phyloP scores from a whole-genome alignment of 1,140 invertebrate genomes.

The Mylabris phalerata region DNA sequence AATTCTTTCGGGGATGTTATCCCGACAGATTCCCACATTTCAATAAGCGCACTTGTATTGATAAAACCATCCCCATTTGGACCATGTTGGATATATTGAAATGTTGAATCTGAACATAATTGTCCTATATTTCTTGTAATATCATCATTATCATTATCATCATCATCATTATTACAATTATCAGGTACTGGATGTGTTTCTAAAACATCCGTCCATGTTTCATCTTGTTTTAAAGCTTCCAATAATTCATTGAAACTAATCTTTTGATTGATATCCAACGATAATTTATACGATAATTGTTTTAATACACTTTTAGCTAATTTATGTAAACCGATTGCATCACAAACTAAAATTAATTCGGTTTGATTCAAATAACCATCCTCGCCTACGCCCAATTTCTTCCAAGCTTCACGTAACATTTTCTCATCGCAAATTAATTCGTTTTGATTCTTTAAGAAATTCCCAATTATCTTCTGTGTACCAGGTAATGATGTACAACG shows the following conservation, averaged over 20 bases:
- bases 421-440: conserved; percentile 36
- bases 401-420: conserved; percentile 51
- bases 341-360: conserved; percentile 54
- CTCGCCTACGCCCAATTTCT: conserved; percentile 51
- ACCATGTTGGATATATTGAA: conserved; percentile 37
- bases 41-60: conserved; percentile 50
- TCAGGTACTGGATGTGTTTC: conserved; percentile 17
- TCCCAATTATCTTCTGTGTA: conserved; percentile 18
- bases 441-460: conserved; percentile 15
- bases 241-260: conserved; percentile 65
- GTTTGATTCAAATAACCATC: conserved; percentile 53
- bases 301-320: conserved; percentile 54
- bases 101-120: conserved; percentile 32
- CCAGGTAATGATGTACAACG: conserved; percentile 47
- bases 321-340: conserved; percentile 54
- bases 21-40: conserved; percentile 66
- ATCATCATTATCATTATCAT: conserved; percentile 1
- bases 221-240: conserved; percentile 52
- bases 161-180: conserved; percentile 13
- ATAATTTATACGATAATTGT: conserved; percentile 60
- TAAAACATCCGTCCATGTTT: conserved; percentile 41
- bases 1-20: conserved; percentile 55
- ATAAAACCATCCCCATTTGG: conserved; percentile 39
- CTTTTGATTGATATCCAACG: conserved; percentile 56
- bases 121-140: not conserved